Evolutionary conservation across 2,797 vertebrate genomes (phyloP).

Genomic region (Pterois miles): DNA sequence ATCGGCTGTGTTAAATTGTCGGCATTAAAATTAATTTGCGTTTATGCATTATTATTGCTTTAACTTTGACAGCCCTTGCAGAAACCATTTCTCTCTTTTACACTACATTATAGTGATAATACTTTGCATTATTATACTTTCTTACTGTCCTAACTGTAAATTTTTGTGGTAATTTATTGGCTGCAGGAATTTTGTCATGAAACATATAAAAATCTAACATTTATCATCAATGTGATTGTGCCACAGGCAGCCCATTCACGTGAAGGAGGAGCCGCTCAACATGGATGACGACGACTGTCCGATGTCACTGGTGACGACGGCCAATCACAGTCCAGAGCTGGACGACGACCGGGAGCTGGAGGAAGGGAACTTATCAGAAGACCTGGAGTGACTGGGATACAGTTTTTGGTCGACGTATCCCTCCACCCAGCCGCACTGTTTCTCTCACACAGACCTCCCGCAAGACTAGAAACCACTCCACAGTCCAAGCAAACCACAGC

Average conservation of each 20-base stretch:
- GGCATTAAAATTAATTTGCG: too few species aligned
- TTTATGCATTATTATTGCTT: too few species aligned
- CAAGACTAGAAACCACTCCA: slow-evolving; percentile 88
- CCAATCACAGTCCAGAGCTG: slow-evolving; percentile 99
- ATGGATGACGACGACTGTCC: slow-evolving; percentile 99
- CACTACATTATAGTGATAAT: not conserved
- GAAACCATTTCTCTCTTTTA: not conserved
- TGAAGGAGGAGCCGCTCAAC: slow-evolving; percentile 98
- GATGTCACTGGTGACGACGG: slow-evolving; percentile 98
- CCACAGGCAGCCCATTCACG: slow-evolving; percentile 92
- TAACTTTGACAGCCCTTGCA: not conserved
- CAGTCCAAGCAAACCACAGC: slow-evolving; percentile 90
- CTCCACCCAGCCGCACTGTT: slow-evolving; percentile 67
- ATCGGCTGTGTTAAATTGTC: too few species aligned
- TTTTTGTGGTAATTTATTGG: not conserved
- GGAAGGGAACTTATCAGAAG: slow-evolving; percentile 99
- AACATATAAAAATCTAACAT: not conserved
- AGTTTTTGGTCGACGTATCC: slow-evolving; percentile 81
- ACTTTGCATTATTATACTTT: not conserved
- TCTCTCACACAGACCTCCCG: slow-evolving; percentile 72
- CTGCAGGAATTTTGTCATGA: not conserved
- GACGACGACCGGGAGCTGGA: slow-evolving; percentile 99
- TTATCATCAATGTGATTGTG: slow-evolving; percentile 26
- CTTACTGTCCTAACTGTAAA: not conserved
- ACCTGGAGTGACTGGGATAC: slow-evolving; percentile 91